Conservation (phyloP, 2,797 vertebrate genomes). For the Cryptoprocta ferox region DNA sequence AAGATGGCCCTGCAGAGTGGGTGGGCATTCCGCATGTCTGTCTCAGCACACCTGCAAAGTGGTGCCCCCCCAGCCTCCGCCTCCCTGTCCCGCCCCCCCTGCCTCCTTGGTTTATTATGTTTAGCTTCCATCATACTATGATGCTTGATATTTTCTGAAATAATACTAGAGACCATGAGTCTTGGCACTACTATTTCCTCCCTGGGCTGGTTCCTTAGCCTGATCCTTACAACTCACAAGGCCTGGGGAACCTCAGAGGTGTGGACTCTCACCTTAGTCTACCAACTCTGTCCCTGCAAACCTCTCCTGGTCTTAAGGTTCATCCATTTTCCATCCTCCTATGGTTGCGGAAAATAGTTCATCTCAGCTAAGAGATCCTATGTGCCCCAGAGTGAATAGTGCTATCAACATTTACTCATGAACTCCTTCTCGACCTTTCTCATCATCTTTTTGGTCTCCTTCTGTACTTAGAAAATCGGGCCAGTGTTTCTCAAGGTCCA, state of each 20-base stretch:
- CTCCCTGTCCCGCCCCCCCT: neutral
- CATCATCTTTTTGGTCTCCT: slow-evolving; percentile 28
- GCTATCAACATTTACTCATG: neutral
- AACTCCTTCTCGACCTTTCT: slow-evolving; percentile 41
- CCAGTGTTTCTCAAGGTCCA: slow-evolving; percentile 28
- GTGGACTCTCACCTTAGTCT: neutral
- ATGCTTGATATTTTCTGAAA: slow-evolving; percentile 11
- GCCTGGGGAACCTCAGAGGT: neutral
- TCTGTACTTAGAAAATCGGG: slow-evolving; percentile 54
- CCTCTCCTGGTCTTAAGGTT: neutral
- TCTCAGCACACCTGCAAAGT: neutral
- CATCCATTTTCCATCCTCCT: neutral
- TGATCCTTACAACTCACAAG: neutral
- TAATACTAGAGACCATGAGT: neutral
- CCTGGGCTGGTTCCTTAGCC: neutral
- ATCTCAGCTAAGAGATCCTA: neutral
- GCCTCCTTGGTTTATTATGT: neutral
- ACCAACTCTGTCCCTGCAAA: neutral
- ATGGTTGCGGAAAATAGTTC: neutral
- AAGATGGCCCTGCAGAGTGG: neutral
- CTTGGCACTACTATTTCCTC: neutral
- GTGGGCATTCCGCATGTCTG: no score
- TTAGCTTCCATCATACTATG: neutral
- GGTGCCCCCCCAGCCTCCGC: neutral
- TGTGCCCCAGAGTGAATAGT: neutral